Evolutionary conservation across 1,140 invertebrate genomes (phyloP).

Genomic region (Bacillus rossius): DNA sequence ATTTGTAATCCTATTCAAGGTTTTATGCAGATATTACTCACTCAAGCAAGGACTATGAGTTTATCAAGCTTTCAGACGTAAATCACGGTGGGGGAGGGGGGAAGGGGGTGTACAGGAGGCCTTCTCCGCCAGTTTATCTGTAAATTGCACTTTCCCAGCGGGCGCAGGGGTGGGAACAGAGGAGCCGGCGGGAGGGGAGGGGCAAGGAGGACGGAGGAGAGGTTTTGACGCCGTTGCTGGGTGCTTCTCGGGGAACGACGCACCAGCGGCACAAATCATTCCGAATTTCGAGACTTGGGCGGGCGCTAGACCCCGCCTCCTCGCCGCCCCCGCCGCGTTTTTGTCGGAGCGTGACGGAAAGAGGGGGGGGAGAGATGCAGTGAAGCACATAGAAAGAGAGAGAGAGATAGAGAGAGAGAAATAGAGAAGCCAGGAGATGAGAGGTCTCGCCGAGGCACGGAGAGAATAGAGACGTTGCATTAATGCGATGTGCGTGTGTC

Average conservation of each 20-base stretch:
- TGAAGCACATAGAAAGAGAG: no score
- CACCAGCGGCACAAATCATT: slow-evolving; percentile 21
- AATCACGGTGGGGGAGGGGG: slow-evolving; percentile 31
- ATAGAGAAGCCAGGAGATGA: no score
- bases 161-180: no score
- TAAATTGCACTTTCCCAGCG: slow-evolving; percentile 40
- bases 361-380: no score
- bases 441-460: no score
- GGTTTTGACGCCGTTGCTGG: no score
- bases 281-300: slow-evolving; percentile 21
- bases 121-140: slow-evolving; percentile 38
- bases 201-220: slow-evolving; percentile 1
- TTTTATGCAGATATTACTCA: slow-evolving; percentile 45
- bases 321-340: not conserved
- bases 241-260: no score
- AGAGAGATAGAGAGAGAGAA: no score
- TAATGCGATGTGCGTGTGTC: slow-evolving; percentile 13
- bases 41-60: slow-evolving; percentile 44
- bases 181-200: not conserved
- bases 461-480: slow-evolving; percentile 9
- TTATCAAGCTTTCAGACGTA: slow-evolving; percentile 44
- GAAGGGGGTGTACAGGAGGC: no score
- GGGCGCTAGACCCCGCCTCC: not conserved
- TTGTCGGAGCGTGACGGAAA: no score
- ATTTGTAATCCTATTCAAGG: slow-evolving; percentile 44